A percentile compares a stretch with the other conserved stretches of the same genome.
Evolutionary conservation across 2,888 invertebrate species (phyloP).

Genomic region (Plagiodera versicolora): DNA sequence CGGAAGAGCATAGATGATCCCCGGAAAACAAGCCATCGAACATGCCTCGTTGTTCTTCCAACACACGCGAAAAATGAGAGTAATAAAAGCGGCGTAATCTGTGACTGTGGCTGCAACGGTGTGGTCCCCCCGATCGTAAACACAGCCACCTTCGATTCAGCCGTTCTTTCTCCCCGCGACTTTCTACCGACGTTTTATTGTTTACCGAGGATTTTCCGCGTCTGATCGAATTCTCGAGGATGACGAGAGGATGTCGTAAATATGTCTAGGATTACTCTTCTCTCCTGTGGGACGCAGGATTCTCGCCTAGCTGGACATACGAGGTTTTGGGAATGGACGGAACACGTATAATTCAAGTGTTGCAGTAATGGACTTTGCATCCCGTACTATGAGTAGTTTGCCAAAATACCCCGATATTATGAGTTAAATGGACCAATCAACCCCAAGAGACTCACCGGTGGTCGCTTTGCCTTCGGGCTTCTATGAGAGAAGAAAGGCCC

Average conservation of each 20-base stretch:
- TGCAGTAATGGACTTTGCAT: too few species aligned
- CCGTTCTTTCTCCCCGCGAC: conserved; percentile 34
- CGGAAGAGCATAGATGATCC: background rate
- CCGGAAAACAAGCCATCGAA: background rate
- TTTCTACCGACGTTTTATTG: conserved; percentile 46
- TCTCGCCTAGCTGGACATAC: background rate
- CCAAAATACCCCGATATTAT: too few species aligned
- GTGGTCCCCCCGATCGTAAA: conserved; percentile 37
- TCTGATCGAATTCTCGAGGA: conserved; percentile 49
- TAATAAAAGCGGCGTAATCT: conserved; percentile 24
- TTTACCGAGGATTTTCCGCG: conserved; percentile 46
- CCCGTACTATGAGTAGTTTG: too few species aligned
- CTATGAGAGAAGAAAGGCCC: too few species aligned
- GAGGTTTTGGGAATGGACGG: background rate
- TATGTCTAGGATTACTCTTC: too few species aligned
- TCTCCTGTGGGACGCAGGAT: background rate
- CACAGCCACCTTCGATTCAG: conserved; percentile 34
- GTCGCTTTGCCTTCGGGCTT: too few species aligned
- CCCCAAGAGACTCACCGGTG: too few species aligned
- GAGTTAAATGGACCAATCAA: too few species aligned
- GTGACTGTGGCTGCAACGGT: too few species aligned
- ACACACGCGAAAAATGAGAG: background rate
- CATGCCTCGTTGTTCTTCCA: background rate
- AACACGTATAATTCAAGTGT: too few species aligned
- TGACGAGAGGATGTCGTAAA: conserved; percentile 43